Base-by-base conservation (phyloP, 1,140 invertebrate species). In the Drosophila cardini region DNA sequence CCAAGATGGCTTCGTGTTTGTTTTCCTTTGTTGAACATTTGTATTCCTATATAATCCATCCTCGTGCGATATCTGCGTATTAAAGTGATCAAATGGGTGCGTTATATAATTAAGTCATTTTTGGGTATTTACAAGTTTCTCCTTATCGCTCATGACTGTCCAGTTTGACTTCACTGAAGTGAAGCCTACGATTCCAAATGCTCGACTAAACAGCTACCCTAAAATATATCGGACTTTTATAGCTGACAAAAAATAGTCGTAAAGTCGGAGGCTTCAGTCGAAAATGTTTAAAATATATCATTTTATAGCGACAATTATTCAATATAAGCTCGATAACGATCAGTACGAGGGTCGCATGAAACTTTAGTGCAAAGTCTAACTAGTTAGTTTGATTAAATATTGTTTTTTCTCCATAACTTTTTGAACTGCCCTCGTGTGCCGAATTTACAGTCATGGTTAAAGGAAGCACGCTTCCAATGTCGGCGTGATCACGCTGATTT, bases 211-310 rank as follows among this genome's bases (percentile, higher is more conserved):
- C 52, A 3, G 6, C 15, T 6, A 26, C 11, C 45, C 11, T 36
- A 57, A 26, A 26, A 36, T 56, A 34, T n/a, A 11, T 38, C 42
- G 8, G 3, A 4, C 50, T 67, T 67, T 36, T 67, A 67, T 67
- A 67, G n/a, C 32, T 2, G 11, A 6, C 40, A 1, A 18, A 36
- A 36, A 45, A 15, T 5, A 46, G 40, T 21, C 38, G 56, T 65
- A 65, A 65, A 53, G 42, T 8, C 11, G 11, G 62, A 48, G 40
- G 16, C 42, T 55, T 9, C 8, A 57, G 34, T 65, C 15, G n/a
- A 64, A 43, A 65, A 13, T 55, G 9, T 67, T 67, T 13, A 48
- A 67, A 67, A 57, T 57, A 57, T 67, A 56, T 67, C 2, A 16
- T 67, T 67, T 67, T 67, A 57, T 67, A 36, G 42, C 52, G 18